Evolutionary conservation across 2,113 vertebrate species (phyloP).

Genomic region (Zeus faber): DNA sequence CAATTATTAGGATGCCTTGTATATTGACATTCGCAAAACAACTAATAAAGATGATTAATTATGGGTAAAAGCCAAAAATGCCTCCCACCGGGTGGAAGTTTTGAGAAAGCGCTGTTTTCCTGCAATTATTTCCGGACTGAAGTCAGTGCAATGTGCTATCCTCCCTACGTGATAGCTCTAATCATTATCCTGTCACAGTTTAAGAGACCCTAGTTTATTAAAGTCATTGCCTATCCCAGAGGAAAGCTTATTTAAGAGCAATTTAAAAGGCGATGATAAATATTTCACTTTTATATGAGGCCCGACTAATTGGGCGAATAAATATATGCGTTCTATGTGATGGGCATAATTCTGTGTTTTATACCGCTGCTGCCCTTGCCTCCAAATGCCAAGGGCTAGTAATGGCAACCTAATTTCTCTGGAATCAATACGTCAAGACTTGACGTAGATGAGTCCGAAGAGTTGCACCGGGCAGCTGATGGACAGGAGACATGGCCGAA

Average conservation of each 20-base stretch:
- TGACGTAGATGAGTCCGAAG: too few species aligned
- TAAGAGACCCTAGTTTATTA: slow-evolving; percentile 1
- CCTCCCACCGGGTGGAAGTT: slow-evolving; percentile 3
- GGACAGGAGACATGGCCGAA: too few species aligned
- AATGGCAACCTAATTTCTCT: too few species aligned
- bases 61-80: background rate
- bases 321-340: too few species aligned
- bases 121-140: background rate
- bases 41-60: background rate
- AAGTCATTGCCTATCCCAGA: background rate
- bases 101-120: background rate
- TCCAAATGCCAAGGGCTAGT: too few species aligned
- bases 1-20: slow-evolving; percentile 16
- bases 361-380: too few species aligned
- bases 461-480: too few species aligned
- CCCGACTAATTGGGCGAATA: too few species aligned
- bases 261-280: background rate
- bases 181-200: slow-evolving; percentile 1
- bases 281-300: too few species aligned
- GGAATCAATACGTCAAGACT: too few species aligned
- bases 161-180: background rate
- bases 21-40: background rate
- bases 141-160: background rate
- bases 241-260: background rate
- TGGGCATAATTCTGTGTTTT: too few species aligned